Evolutionary conservation across 2,888 invertebrate genomes (phyloP).

Genomic region (Tipula unca): DNA sequence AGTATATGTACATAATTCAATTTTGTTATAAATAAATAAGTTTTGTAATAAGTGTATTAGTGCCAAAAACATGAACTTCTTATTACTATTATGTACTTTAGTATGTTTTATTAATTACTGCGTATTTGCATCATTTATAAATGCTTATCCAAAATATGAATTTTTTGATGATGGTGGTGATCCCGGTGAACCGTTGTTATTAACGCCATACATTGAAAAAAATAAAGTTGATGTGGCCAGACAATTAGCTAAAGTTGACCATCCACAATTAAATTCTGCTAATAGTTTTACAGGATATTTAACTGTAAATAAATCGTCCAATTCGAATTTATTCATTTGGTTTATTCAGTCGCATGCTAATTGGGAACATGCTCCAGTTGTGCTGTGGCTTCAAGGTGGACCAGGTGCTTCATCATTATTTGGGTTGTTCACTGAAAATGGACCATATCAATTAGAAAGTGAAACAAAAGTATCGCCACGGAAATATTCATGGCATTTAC

Average conservation of each 20-base stretch:
- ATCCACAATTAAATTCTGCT: slow-evolving; percentile 49
- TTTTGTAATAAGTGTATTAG: neutral
- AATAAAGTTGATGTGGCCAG: slow-evolving; percentile 61
- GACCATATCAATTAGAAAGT: slow-evolving; percentile 48
- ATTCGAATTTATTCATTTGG: slow-evolving; percentile 79
- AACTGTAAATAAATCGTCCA: slow-evolving; percentile 62
- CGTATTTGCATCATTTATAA: slow-evolving; percentile 31
- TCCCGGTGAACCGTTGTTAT: slow-evolving; percentile 54
- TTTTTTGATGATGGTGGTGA: slow-evolving; percentile 34
- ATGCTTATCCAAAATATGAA: slow-evolving; percentile 38
- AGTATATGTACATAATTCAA: no score
- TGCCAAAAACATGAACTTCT: neutral
- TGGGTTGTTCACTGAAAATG: slow-evolving; percentile 54
- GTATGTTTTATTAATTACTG: neutral
- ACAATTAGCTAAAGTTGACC: slow-evolving; percentile 45
- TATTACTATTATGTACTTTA: neutral
- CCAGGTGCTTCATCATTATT: slow-evolving; percentile 51
- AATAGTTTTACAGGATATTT: slow-evolving; percentile 68
- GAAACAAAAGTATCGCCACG: slow-evolving; percentile 37
- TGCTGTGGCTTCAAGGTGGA: slow-evolving; percentile 53
- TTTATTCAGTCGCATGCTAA: slow-evolving; percentile 44
- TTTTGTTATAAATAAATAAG: neutral
- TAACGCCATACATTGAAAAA: slow-evolving; percentile 64
- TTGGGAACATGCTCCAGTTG: slow-evolving; percentile 46
- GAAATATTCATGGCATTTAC: slow-evolving; percentile 52